Base-by-base conservation (phyloP, 2,113 vertebrate species). In the Boulengeromyrus knoepffleri region DNA sequence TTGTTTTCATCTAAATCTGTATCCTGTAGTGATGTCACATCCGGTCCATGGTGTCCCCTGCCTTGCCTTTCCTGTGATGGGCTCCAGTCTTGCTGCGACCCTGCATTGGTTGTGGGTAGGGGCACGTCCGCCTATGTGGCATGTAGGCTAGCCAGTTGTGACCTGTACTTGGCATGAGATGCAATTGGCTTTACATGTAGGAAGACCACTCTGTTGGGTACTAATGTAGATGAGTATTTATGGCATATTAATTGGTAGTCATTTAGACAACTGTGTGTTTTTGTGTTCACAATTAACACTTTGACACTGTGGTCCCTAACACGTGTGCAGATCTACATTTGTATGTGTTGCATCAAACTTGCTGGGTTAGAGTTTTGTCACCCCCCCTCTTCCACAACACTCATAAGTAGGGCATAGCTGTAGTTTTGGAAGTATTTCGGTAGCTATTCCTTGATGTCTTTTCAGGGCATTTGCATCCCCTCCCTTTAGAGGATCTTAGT, bases 361-460 rank as follows among this genome's bases (percentile, higher is more conserved):
- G 13, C 3, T 27, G 24, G 58, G 2, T n/a, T n/a, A 66, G 58
- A 10, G 58, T 74, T 15, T 74, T 74, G 70, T 36, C 31, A 36
- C 27, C 4, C 10, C 10, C 70, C 70, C 62, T 8, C 27, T 13
- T 36, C 27, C 66, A 36, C 15, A 74, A 36, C 66, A 74, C 27
- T 36, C 27, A 87, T 10, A 47, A 58, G 89, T 89, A 85, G 89
- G 89, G 42, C 77, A 31, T 31, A 21, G 56, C 84, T 58, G 6
- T 56, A 90, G 80, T 70, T 53, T 49, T 47, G 53, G 53, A 85
- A 87, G 21, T 62, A 66, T 85, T 90, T 45, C n/a, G 50, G 77
- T 90, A 21, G 39, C 83, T 74, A 45, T 85, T 53, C 58, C 58
- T 87, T 90, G 27, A 90, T 36, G 89, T 50, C 84, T 90, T 87